These are phyloP conservation scores for Fukomys damarensis DNA, from an alignment of 2,113 vertebrate species.

Conservation along the genomic window DNA sequence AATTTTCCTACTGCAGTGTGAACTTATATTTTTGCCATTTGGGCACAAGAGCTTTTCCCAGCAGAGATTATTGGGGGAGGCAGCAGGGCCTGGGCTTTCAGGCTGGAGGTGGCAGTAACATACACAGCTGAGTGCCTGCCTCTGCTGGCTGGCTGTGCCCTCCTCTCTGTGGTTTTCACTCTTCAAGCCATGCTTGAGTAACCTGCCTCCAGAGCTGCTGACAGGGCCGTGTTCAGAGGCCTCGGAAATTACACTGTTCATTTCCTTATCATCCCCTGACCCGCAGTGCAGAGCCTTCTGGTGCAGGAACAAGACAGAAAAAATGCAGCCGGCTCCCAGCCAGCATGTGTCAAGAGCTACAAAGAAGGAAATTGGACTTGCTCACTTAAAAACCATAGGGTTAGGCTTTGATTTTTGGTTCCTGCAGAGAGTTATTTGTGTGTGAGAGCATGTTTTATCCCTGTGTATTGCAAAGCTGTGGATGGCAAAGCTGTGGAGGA, in stretches of 20 bases:
- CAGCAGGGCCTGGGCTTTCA: constrained; percentile 67
- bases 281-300: constrained; percentile 83
- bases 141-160: constrained; percentile 72
- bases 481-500: constrained; percentile 68
- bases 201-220: constrained; percentile 85
- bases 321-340: constrained; percentile 82
- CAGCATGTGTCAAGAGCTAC: constrained; percentile 87
- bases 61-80: constrained; percentile 63
- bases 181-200: constrained; percentile 80
- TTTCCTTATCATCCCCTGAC: constrained; percentile 84
- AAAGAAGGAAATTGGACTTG: constrained; percentile 89
- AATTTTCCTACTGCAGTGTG: constrained; percentile 60
- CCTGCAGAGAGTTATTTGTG: constrained; percentile 88
- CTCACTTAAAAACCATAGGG: constrained; percentile 85
- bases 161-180: constrained; percentile 73
- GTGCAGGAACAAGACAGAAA: constrained; percentile 84
- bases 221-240: constrained; percentile 84
- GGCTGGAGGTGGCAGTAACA: constrained; percentile 50
- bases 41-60: constrained; percentile 41
- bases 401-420: constrained; percentile 87
- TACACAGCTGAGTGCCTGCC: constrained; percentile 73
- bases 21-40: constrained; percentile 77
- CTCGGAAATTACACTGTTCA: constrained; percentile 84
- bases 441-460: constrained; percentile 75
- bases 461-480: constrained; percentile 29